Conservation (phyloP, 2,797 vertebrate species). For the Telmatherina bonti region DNA sequence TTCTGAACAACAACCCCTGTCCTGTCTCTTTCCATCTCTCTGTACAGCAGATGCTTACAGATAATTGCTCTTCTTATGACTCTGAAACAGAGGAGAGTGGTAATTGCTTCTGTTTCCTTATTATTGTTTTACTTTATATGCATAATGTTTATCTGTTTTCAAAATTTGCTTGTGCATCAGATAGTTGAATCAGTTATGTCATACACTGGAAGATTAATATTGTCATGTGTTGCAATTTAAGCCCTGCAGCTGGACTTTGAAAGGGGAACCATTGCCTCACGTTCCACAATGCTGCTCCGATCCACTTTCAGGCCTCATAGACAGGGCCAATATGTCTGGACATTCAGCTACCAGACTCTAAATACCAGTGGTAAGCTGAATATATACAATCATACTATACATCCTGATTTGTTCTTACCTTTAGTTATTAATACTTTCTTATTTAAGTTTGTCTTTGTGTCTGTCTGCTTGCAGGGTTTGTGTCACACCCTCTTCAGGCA, state of each 20-base stretch:
- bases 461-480: conserved; percentile 54
- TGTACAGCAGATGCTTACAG: conserved; percentile 82
- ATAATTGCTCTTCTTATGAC: conserved; percentile 57
- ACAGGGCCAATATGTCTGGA: conserved; percentile 86
- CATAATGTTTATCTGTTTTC: background rate
- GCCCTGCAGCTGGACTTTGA: conserved; percentile 86
- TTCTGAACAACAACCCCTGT: conserved; percentile 89
- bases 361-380: conserved; percentile 78
- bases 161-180: background rate
- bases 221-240: conserved; percentile 51
- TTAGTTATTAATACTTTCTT: background rate
- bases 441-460: background rate
- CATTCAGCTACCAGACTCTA: conserved; percentile 84
- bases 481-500: conserved; percentile 45
- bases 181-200: background rate
- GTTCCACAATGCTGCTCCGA: conserved; percentile 80
- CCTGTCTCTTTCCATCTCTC: conserved; percentile 84
- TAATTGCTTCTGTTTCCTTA: conserved; percentile 55
- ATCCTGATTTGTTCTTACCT: background rate
- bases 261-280: conserved; percentile 81
- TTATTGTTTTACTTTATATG: background rate
- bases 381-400: background rate
- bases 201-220: background rate
- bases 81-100: conserved; percentile 65
- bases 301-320: conserved; percentile 78